Conservation (phyloP, 2,888 invertebrate species). For the Phlogophora meticulosa region DNA sequence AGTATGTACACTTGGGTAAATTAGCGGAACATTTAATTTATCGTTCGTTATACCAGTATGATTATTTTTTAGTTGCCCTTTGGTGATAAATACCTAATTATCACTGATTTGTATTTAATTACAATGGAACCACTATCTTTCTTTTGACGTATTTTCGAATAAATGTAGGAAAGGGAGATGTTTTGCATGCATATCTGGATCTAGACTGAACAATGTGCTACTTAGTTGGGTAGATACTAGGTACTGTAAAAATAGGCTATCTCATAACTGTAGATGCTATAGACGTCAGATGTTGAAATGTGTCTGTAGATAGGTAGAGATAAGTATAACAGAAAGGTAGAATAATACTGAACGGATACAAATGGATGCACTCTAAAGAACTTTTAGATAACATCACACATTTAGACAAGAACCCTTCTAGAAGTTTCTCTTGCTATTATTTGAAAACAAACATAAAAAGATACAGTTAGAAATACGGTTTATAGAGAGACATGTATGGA, state of each 20-base stretch:
- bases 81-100: conserved; percentile 25
- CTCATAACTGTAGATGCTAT: not conserved
- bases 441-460: too few relatives aligned
- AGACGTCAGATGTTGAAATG: conserved; percentile 20
- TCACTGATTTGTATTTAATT: conserved; percentile 8
- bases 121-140: conserved; percentile 6
- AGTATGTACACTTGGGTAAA: conserved; percentile 58
- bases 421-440: too few relatives aligned
- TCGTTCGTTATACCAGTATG: conserved; percentile 49
- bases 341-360: not conserved
- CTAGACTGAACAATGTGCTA: not conserved
- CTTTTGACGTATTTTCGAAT: conserved; percentile 11
- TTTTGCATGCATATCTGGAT: not conserved
- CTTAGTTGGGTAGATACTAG: not conserved
- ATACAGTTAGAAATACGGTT: too few relatives aligned
- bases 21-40: conserved; percentile 53
- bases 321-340: conserved; percentile 1
- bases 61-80: conserved; percentile 44
- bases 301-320: conserved; percentile 27
- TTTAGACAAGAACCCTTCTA: too few relatives aligned
- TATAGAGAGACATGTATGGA: too few relatives aligned
- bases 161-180: not conserved
- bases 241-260: conserved; percentile 13
- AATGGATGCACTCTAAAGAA: not conserved
- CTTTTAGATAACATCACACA: not conserved